Percentiles rank a stretch among this genome's conserved stretches.
Conservation (phyloP, 2,888 invertebrate species). For the Campoplex nolae region DNA sequence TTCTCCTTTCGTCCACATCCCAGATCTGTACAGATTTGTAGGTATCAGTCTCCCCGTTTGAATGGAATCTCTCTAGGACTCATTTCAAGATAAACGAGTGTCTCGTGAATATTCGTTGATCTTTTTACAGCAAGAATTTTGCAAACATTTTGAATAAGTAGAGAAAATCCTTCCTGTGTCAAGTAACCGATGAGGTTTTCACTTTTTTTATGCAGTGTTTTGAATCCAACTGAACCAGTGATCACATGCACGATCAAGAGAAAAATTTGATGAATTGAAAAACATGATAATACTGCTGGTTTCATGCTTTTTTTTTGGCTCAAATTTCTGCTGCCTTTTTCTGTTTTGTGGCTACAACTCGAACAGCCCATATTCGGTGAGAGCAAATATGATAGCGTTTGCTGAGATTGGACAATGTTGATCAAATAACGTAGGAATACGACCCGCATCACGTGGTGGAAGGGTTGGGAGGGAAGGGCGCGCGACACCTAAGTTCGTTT, state of each 20-base stretch:
- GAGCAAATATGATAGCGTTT: slow-evolving; percentile 53
- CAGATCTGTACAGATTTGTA: neutral
- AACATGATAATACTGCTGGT: neutral
- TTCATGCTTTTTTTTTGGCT: neutral
- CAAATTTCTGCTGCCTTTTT: neutral
- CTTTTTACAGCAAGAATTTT: neutral
- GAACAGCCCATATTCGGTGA: neutral
- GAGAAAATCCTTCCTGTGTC: neutral
- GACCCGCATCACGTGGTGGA: slow-evolving; percentile 16
- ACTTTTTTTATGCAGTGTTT: neutral
- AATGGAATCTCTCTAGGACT: neutral
- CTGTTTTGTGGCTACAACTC: neutral
- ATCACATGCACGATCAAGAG: neutral
- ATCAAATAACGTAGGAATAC: slow-evolving; percentile 61
- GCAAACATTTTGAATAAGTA: neutral
- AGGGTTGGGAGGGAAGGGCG: neutral
- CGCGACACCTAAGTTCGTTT: neutral
- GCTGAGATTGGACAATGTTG: slow-evolving; percentile 57
- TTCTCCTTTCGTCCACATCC: neutral
- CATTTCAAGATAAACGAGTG: neutral
- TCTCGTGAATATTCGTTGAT: neutral
- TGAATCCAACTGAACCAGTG: neutral
- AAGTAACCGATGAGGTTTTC: neutral
- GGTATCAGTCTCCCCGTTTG: neutral
- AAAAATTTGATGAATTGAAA: neutral